Percentiles rank a stretch among this genome's conserved stretches.
Conservation (phyloP, 2,888 invertebrate species). For the Crocallis elinguaria region DNA sequence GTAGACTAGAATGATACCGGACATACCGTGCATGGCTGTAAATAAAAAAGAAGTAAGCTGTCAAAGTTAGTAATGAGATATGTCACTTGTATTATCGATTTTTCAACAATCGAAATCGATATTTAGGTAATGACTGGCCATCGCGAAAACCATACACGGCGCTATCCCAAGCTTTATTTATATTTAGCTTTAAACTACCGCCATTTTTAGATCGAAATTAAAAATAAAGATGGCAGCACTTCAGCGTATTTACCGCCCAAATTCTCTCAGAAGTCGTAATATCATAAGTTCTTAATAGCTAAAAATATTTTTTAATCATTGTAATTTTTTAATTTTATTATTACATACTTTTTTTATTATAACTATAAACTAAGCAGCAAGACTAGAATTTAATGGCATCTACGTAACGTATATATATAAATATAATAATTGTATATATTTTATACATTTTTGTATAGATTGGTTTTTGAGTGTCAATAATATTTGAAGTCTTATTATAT, state of each 20-base stretch:
- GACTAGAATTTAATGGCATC: constrained; percentile 81
- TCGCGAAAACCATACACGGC: constrained; percentile 46
- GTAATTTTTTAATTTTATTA: constrained; percentile 51
- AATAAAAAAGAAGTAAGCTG: constrained; percentile 31
- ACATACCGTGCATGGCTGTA: constrained; percentile 43
- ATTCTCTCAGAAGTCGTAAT: constrained; percentile 50
- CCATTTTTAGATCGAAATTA: constrained; percentile 31
- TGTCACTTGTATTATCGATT: background rate
- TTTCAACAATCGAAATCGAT: constrained; percentile 1
- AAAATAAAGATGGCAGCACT: constrained; percentile 27
- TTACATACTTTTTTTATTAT: constrained; percentile 64
- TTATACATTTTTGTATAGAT: constrained; percentile 35
- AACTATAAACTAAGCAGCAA: constrained; percentile 69
- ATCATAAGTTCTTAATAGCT: constrained; percentile 65
- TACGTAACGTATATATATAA: constrained; percentile 62
- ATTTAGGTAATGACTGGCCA: background rate
- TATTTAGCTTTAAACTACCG: constrained; percentile 43
- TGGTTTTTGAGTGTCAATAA: constrained; percentile 32
- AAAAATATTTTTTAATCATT: constrained; percentile 56
- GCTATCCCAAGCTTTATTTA: constrained; percentile 43
- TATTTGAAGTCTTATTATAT: constrained; percentile 4
- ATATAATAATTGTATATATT: constrained; percentile 49
- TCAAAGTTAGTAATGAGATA: constrained; percentile 12
- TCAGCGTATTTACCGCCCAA: constrained; percentile 45
- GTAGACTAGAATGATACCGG: constrained; percentile 62